Conservation (phyloP, 2,113 vertebrate species). For the Charina bottae region DNA sequence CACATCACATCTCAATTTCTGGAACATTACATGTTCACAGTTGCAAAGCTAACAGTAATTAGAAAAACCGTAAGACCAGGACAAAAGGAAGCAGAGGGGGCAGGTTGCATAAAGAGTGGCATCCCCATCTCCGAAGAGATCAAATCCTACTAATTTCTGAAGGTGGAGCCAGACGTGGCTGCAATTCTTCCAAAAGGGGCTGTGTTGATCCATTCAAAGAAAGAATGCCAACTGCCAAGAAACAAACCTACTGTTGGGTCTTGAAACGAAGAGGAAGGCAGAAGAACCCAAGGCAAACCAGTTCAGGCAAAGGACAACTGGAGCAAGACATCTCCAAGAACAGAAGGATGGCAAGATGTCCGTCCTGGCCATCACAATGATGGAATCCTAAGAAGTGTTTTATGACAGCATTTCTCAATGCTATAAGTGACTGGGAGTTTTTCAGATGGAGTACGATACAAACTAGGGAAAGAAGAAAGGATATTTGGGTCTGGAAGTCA, state of each 20-base stretch:
- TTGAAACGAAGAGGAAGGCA: background rate
- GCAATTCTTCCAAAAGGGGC: background rate
- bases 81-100: background rate
- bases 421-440: background rate
- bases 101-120: constrained; percentile 46
- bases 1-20: constrained; percentile 60
- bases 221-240: background rate
- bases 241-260: background rate
- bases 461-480: too few relatives aligned
- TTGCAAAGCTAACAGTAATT: constrained; percentile 62
- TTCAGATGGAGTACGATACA: too few relatives aligned
- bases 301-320: background rate
- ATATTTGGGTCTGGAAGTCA: too few relatives aligned
- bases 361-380: background rate
- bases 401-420: background rate
- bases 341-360: background rate
- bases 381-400: background rate
- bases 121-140: constrained; percentile 33
- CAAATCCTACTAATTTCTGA: background rate
- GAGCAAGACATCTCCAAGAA: too few relatives aligned
- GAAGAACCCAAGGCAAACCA: background rate
- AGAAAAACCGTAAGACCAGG: constrained; percentile 57
- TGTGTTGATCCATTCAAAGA: fast-evolving
- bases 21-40: constrained; percentile 63
- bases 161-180: background rate